These are phyloP conservation scores for Anorthoa munda DNA, from an alignment of 2,888 invertebrate genomes.

Conservation along the genomic window DNA sequence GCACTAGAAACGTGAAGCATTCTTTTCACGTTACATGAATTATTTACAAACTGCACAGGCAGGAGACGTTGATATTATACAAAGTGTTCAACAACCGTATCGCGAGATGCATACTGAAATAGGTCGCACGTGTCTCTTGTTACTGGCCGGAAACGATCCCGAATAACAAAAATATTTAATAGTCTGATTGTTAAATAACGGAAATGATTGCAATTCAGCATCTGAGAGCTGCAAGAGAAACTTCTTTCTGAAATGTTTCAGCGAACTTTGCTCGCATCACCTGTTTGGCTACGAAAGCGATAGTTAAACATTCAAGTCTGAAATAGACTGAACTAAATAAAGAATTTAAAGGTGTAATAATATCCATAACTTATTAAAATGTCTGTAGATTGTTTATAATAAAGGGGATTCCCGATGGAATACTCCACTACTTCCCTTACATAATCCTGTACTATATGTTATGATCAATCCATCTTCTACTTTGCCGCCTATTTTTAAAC, in stretches of 20 bases:
- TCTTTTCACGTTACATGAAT: slow-evolving; percentile 37
- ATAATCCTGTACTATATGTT: slow-evolving; percentile 27
- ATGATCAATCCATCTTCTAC: slow-evolving; percentile 39
- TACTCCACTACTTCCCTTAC: slow-evolving; percentile 25
- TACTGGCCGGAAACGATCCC: slow-evolving; percentile 26
- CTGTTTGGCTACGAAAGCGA: slow-evolving; percentile 10
- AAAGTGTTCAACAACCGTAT: slow-evolving; percentile 28
- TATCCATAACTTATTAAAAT: slow-evolving; percentile 1
- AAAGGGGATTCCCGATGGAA: slow-evolving; percentile 44
- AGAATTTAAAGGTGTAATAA: neutral
- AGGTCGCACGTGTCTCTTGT: slow-evolving; percentile 48
- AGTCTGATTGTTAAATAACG: neutral
- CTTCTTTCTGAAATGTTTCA: neutral
- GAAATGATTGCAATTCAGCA: neutral
- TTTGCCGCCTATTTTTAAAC: slow-evolving; percentile 57
- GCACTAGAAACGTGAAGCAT: slow-evolving; percentile 36
- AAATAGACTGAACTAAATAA: slow-evolving; percentile 35
- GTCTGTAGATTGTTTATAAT: slow-evolving; percentile 18
- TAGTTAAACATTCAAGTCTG: slow-evolving; percentile 8
- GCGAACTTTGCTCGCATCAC: slow-evolving; percentile 15
- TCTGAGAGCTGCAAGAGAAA: neutral
- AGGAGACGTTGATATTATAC: slow-evolving; percentile 64
- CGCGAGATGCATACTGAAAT: slow-evolving; percentile 63
- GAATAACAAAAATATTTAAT: slow-evolving; percentile 7
- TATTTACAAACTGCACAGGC: slow-evolving; percentile 64